Percentiles rank a stretch among this genome's conserved stretches.
Evolutionary conservation across 1,140 invertebrate genomes (phyloP).

Genomic region (Brachionus calyciflorus): DNA sequence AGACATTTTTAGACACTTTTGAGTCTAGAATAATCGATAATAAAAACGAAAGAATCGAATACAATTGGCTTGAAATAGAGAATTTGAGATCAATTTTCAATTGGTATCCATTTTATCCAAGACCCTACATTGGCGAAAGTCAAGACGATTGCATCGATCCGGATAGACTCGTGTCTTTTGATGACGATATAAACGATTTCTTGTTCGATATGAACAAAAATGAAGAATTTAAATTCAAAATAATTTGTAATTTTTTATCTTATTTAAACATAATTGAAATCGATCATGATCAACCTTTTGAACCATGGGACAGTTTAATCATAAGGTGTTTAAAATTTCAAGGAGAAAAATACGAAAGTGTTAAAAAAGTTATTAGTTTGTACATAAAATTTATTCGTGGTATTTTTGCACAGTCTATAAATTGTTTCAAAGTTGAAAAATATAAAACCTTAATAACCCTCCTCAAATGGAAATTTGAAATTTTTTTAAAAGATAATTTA

Average conservation of each 20-base stretch:
- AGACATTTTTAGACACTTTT: not conserved
- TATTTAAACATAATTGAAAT: not conserved
- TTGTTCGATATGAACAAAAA: slow-evolving; percentile 34
- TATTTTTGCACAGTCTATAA: not conserved
- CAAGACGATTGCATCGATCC: slow-evolving; percentile 34
- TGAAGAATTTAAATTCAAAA: not conserved
- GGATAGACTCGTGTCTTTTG: slow-evolving; percentile 11
- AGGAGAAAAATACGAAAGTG: not conserved
- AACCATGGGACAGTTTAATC: not conserved
- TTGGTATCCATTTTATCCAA: slow-evolving; percentile 38
- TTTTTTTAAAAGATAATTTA: not conserved
- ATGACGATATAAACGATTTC: slow-evolving; percentile 18
- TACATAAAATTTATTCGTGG: slow-evolving; percentile 5
- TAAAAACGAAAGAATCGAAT: not conserved
- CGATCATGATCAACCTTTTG: not conserved
- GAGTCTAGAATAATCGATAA: not conserved
- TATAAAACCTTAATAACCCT: not conserved
- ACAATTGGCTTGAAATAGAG: slow-evolving; percentile 30
- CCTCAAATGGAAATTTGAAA: slow-evolving; percentile 41
- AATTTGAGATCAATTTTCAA: not conserved
- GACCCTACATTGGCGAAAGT: slow-evolving; percentile 14
- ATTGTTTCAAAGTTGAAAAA: not conserved
- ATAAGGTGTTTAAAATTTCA: not conserved
- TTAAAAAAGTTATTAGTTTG: not conserved
- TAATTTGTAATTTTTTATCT: not conserved